Base-by-base conservation (phyloP, 2,113 vertebrate genomes). In the Ivindomyrus marchei region DNA sequence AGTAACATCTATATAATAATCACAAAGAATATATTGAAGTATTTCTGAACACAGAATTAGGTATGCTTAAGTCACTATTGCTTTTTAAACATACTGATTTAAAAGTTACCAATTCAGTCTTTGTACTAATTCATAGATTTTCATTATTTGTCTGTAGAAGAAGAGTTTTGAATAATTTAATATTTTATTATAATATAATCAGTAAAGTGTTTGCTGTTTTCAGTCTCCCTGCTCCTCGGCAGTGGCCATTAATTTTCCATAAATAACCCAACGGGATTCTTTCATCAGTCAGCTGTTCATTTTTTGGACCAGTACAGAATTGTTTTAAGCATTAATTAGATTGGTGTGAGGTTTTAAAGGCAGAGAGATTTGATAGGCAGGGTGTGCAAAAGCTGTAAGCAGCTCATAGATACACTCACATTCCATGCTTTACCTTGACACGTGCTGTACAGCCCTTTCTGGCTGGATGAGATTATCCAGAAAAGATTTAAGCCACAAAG, bases 301-400 rank as follows among this genome's bases (percentile, higher is more conserved):
- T 27, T 47, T 88, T 89, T 84, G 87, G 91, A 92, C 94, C 93
- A 90, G 95, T 91, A 90, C 85, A 85, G 93, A 94, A 92, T 88
- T 92, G 93, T 92, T 92, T 88, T 88, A 77, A 70, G 77, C 91
- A 50, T 95, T 96, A 95, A 96, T 96, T 92, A 95, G 88, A 89
- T 92, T 77, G 85, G 80, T 45, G 66, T 87, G 90, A 89, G 47
- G 46, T 70, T 47, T 83, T 80, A 80, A 50, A 88, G 87, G 85
- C 89, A 85, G 87, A 66, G 85, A 89, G 86, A 91, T 91, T 89
- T 24, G n/a, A 90, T 89, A 88, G 90, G 91, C n/a, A 91, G 90
- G 47, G n/a, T 86, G 9, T 31, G 46, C 15, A 27, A 27, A 88
- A 87, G 89, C 46, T 83, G 85, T 42, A 13, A 53, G 52, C 89